Conservation (phyloP, 1,140 invertebrate genomes). For the Tetranychus cinnabarinus region DNA sequence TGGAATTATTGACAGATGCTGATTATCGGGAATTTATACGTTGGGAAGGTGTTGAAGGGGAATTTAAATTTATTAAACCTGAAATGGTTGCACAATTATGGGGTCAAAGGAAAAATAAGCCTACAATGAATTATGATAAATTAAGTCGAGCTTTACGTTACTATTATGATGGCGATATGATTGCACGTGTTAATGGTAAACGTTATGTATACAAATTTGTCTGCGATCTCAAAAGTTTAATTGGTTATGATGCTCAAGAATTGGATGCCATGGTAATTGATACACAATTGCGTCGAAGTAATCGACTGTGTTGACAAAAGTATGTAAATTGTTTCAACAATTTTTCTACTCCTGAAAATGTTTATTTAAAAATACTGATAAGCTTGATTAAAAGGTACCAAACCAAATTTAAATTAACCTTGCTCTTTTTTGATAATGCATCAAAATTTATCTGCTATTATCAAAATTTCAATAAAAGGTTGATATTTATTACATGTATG, state of each 20-base stretch:
- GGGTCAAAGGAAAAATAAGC: conserved; percentile 75
- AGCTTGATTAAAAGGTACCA: too few relatives aligned
- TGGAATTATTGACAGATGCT: conserved; percentile 71
- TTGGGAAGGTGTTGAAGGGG: conserved; percentile 78
- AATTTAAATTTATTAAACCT: conserved; percentile 91
- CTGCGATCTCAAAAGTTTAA: conserved; percentile 51
- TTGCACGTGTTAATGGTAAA: conserved; percentile 65
- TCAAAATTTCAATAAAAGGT: too few relatives aligned
- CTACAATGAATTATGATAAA: conserved; percentile 86
- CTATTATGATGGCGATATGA: conserved; percentile 76
- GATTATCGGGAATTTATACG: conserved; percentile 73
- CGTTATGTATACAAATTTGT: conserved; percentile 77
- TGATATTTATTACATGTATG: too few relatives aligned
- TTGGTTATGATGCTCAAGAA: conserved; percentile 56
- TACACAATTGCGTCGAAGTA: conserved; percentile 12
- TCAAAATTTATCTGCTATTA: too few relatives aligned
- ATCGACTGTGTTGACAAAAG: too few relatives aligned
- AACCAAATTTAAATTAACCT: too few relatives aligned
- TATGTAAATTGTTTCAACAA: too few relatives aligned
- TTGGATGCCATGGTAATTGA: conserved; percentile 41
- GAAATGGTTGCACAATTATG: conserved; percentile 89
- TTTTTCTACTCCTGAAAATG: too few relatives aligned
- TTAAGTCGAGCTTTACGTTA: conserved; percentile 61
- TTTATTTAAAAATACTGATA: too few relatives aligned
- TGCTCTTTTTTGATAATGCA: too few relatives aligned